Evolutionary conservation across 2,888 invertebrate species (phyloP).

Genomic region (Dexiosoma caninum): DNA sequence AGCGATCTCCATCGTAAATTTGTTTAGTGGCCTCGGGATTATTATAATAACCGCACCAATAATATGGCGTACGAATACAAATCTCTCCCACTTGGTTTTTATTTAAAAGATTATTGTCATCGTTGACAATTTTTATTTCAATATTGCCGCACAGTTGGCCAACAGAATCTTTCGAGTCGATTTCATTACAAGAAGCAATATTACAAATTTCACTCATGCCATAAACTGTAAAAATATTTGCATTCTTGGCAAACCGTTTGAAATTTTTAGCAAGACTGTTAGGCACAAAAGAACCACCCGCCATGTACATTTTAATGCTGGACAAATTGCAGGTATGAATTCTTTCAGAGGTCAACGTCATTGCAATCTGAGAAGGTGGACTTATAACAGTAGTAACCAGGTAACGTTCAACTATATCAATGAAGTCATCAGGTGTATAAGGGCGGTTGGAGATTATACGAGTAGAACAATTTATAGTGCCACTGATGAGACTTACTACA

Average conservation of each 20-base stretch:
- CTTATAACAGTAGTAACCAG: slow-evolving; percentile 62
- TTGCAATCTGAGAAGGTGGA: slow-evolving; percentile 68
- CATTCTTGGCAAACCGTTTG: slow-evolving; percentile 21
- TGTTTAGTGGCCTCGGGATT: slow-evolving; percentile 67
- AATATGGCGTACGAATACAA: slow-evolving; percentile 57
- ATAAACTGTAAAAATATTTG: slow-evolving; percentile 66
- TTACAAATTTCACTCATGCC: slow-evolving; percentile 70
- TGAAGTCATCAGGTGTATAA: slow-evolving; percentile 65
- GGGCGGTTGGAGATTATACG: slow-evolving; percentile 68
- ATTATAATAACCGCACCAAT: slow-evolving; percentile 73
- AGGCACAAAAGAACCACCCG: slow-evolving; percentile 64
- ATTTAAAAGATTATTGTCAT: slow-evolving; percentile 66
- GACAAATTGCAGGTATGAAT: slow-evolving; percentile 54
- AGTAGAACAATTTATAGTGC: slow-evolving; percentile 64
- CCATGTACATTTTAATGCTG: slow-evolving; percentile 62
- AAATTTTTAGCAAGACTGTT: slow-evolving; percentile 42
- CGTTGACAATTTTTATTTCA: slow-evolving; percentile 68
- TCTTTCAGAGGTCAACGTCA: slow-evolving; percentile 63
- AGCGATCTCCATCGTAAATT: slow-evolving; percentile 69
- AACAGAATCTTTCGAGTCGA: slow-evolving; percentile 58
- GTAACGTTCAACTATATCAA: slow-evolving; percentile 68
- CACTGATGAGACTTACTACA: slow-evolving; percentile 59
- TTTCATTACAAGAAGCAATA: slow-evolving; percentile 7
- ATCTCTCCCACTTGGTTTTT: slow-evolving; percentile 71
- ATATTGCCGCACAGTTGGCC: slow-evolving; percentile 67